These are phyloP conservation scores for Dermolepida albohirtum DNA, from an alignment of 2,888 invertebrate species.

Conservation along the genomic window DNA sequence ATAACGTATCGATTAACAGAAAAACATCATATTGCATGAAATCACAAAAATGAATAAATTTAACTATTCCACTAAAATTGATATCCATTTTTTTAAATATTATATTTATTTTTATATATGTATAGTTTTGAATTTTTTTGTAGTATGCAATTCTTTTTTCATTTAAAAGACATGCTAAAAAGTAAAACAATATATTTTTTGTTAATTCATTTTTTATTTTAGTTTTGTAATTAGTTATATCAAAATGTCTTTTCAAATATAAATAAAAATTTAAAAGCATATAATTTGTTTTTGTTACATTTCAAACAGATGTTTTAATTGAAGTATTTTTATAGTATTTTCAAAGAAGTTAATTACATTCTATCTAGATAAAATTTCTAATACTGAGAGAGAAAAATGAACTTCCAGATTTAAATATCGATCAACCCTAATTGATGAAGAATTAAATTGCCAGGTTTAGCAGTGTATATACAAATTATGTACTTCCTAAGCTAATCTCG, in stretches of 20 bases:
- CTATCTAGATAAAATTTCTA: too few species aligned
- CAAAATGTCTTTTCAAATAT: slow-evolving; percentile 16
- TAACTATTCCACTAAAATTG: slow-evolving; percentile 7
- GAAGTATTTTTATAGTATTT: too few species aligned
- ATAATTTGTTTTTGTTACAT: not conserved
- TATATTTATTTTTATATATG: slow-evolving; percentile 35
- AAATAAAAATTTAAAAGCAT: slow-evolving; percentile 22
- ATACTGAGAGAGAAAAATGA: too few species aligned
- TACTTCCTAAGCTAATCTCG: too few species aligned
- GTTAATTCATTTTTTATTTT: slow-evolving; percentile 32
- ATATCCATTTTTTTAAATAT: slow-evolving; percentile 15
- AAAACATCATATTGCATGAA: slow-evolving; percentile 14
- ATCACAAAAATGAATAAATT: slow-evolving; percentile 5
- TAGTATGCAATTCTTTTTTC: slow-evolving; percentile 1
- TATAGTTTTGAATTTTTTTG: slow-evolving; percentile 21
- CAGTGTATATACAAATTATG: too few species aligned
- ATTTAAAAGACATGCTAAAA: slow-evolving; percentile 18
- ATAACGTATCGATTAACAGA: slow-evolving; percentile 2
- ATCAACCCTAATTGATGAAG: too few species aligned
- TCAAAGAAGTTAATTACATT: too few species aligned
- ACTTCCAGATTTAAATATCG: too few species aligned
- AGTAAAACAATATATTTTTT: slow-evolving; percentile 17
- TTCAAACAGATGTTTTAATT: too few species aligned
- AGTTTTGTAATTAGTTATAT: slow-evolving; percentile 22
- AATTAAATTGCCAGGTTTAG: too few species aligned